Conservation (phyloP, 2,888 invertebrate genomes). For the Stenichneumon culpator region DNA sequence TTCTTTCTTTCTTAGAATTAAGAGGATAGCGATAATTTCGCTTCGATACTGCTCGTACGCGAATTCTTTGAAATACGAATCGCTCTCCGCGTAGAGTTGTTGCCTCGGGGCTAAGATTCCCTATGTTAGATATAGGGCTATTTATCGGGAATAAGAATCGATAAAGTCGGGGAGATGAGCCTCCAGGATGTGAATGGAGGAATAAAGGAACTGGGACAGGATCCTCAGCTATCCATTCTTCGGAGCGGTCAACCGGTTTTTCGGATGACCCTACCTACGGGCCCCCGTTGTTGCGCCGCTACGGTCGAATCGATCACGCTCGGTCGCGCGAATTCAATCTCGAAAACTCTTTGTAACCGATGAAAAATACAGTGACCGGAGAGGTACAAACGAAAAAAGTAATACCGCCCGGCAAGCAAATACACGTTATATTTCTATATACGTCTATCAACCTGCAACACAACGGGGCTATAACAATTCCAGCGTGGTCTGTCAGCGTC, state of each 20-base stretch:
- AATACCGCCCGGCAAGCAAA: conserved; percentile 12
- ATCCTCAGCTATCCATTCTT: conserved; percentile 47
- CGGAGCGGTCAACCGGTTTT: conserved; percentile 68
- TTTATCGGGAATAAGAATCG: neutral
- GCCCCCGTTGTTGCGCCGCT: conserved; percentile 13
- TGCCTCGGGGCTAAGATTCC: neutral
- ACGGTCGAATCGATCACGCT: conserved; percentile 62
- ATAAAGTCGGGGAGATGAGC: neutral
- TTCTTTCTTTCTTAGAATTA: too few relatives aligned
- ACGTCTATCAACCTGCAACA: neutral
- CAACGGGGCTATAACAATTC: conserved; percentile 16
- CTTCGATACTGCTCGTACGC: too few relatives aligned
- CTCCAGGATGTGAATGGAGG: conserved; percentile 12
- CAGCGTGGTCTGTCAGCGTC: neutral
- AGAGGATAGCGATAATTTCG: too few relatives aligned
- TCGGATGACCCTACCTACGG: conserved; percentile 65
- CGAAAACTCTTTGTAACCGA: conserved; percentile 46
- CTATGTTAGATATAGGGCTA: neutral
- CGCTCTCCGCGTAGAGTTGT: neutral
- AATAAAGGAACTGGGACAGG: conserved; percentile 60
- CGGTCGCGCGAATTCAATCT: conserved; percentile 60
- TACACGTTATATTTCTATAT: conserved; percentile 16
- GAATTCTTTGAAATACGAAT: neutral
- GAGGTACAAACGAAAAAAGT: conserved; percentile 34
- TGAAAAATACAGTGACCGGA: conserved; percentile 23